Evolutionary conservation across 2,113 vertebrate species (phyloP), one percentile per base, ranked within the genome.

Genomic region (Sebastes schlegelii): DNA sequence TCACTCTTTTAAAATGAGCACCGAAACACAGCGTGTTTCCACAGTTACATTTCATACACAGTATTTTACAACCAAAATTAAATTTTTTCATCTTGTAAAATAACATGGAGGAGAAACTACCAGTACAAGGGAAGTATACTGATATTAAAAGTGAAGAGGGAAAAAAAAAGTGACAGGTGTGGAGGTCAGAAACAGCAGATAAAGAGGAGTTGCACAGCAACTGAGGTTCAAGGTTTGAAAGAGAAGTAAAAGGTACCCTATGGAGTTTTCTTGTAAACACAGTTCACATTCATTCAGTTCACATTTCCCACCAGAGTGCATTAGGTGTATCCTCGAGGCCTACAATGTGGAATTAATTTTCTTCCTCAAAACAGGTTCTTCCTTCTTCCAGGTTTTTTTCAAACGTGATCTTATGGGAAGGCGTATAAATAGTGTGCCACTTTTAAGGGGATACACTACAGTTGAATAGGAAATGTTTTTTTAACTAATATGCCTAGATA

Each of bases 1-100:
- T 10, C 51, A 58, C 60, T 68, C 60, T 78, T 67, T 54, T 49
- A 17, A 58, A 73, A 63, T 17, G 21, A 58, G 66, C 34, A 40
- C 58, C 54, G 46, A 65, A 48, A 65, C 55, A 34, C 11, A 23
- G 8, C 6, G 11, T 70, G 48, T 70, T 64, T 74, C 2, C 45
- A 26, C 26, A 49, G 34, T 58, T 26, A 4, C n/a, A n/a, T 57
- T 43, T 42, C 6, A 54, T 11, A 55, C 55, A 11, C 4, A 6
- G 57, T 12, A 17, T 52, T 17, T 52, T 17, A 52, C 8, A 52
- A 51, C 55, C 8, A 17, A 26, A 49, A 73, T 40, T 2, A 3
- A 42, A 19, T 19, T 52, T 63, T 57, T 3, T 17, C 45, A 55
- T 69, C 46, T 69, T 48, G 8, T 43, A 52, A 54, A 58, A 43